Base-by-base conservation (phyloP, 1,140 invertebrate species). In the Euwallacea fornicatus region DNA sequence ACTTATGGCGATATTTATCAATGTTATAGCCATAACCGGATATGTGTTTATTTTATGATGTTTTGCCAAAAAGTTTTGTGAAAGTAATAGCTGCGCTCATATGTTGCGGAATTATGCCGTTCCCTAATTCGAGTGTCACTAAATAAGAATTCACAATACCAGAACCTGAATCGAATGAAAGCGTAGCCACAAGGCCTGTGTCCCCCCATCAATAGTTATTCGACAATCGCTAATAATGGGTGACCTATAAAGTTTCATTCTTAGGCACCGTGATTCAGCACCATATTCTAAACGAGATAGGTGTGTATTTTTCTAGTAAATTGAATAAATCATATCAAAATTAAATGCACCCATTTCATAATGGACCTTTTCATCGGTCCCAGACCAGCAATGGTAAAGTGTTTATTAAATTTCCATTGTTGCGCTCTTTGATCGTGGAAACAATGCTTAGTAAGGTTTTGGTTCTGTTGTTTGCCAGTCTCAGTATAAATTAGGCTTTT, bases 301-400 rank as follows among this genome's bases (percentile, higher is more conserved):
- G 64, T 66, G 64, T 66, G 64, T 55, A 66, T 55, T 66, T 66
- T 65, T 66, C 56, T 43, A 46, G 43, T 66, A 55, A 66, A 66
- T 55, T 56, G 21, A 55, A 66, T 66, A 42, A 66, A 66, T 66
- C 50, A 56, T 66, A 66, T 66, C 33, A 56, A 66, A 56, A 66
- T 56, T 66, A 66, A 66, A 66, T 66, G 64, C 64, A 66, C 64
- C 64, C 64, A 66, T 66, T 66, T 66, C 64, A 16, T 56, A 66
- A 66, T 66, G 60, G 46, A 7, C 16, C 54, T 21, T 66, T 66
- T 66, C 15, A 66, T 55, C 13, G 44, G 15, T n/a, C 13, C 13
- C 46, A 13, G 46, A 33, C 21, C 21, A 33, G 21, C 21, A 33
- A 33, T 33, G 46, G 9, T 10, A 50, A 50, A 13, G 9, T 50